Percentiles rank a stretch among this genome's conserved stretches.
These are phyloP conservation scores for Oenanthe oenanthe DNA, from an alignment of 2,113 vertebrate species.

Conservation along the genomic window DNA sequence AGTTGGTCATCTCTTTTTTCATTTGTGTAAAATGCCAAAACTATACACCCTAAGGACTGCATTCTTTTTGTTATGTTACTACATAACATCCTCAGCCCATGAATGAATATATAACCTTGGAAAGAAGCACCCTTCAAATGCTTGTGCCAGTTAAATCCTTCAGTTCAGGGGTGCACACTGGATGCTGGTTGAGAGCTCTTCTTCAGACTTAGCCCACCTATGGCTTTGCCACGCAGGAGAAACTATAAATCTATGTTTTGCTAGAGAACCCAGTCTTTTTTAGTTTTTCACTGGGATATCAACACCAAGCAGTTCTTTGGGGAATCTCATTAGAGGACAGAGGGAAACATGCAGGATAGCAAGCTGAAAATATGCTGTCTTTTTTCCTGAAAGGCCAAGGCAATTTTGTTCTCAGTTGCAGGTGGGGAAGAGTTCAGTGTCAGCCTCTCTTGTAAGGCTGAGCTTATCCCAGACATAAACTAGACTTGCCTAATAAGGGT, in stretches of 20 bases:
- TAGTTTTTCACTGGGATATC: not conserved
- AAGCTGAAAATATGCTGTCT: not conserved
- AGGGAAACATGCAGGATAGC: not conserved
- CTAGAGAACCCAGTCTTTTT: not conserved
- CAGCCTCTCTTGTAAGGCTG: constrained; percentile 10
- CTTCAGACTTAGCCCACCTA: not conserved
- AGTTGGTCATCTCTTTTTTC: not conserved
- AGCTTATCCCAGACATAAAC: constrained; percentile 29
- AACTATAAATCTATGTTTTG: not conserved
- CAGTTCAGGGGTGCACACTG: not conserved
- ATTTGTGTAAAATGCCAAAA: not conserved
- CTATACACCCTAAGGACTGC: not conserved
- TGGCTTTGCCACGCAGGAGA: not conserved
- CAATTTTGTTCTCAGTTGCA: constrained; percentile 25
- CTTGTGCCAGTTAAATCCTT: not conserved
- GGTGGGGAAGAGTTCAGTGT: constrained; percentile 24
- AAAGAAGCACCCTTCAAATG: not conserved
- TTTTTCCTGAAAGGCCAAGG: not conserved
- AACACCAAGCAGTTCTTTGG: not conserved
- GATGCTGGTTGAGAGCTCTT: not conserved
- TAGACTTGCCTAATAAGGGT: constrained; percentile 23
- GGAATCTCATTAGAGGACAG: not conserved
- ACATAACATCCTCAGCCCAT: not conserved
- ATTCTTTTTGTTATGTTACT: not conserved
- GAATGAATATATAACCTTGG: not conserved